Evolutionary conservation across 1,140 invertebrate species (phyloP), one percentile per base, ranked within the genome.

Genomic region (Oryzaephilus surinamensis): DNA sequence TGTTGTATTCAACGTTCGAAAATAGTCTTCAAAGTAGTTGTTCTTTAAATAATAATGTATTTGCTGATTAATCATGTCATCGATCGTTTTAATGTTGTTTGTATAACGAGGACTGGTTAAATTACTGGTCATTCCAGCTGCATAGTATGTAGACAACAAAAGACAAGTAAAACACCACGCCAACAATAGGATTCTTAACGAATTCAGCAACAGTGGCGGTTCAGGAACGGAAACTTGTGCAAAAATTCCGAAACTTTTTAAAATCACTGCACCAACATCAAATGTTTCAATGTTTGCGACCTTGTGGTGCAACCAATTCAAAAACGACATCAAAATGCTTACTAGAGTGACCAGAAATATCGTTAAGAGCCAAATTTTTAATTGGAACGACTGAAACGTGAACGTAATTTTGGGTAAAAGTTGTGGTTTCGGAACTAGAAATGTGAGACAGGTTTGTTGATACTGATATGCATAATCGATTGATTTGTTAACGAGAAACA

Each of bases 371-470:
- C 44, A 46, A 14, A 38, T 10, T 1, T 4, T 27, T 1, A 14
- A 6, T 6, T 11, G 24, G n/a, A 46, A 35, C 6, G 44, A 21
- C 29, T 46, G 44, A n/a, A 30, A 43, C 13, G 43, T 32, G 19
- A 43, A 46, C 5, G 40, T 38, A 8, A 20, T 24, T 17, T 33
- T 11, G 10, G 44, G 40, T n/a, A 37, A 28, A 4, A 43, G 16
- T 21, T 27, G 20, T 3, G 44, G 33, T 38, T 46, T 43, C n/a
- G 44, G 44, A 11, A 46, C 44, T 7, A 46, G 19, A 20, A 46
- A 43, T 12, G 44, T 46, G 4, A 32, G 23, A 20, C 44, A 46
- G n/a, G 30, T 33, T 34, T 43, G 40, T 3, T 8, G 10, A 10
- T 33, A 23, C 6, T 33, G 41, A 26, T 38, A 43, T 1, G 41